A percentile compares a stretch with the other conserved stretches of the same genome.
These are phyloP conservation scores for Lagothrix lagotricha DNA, from an alignment of 2,797 vertebrate genomes.

Conservation along the genomic window DNA sequence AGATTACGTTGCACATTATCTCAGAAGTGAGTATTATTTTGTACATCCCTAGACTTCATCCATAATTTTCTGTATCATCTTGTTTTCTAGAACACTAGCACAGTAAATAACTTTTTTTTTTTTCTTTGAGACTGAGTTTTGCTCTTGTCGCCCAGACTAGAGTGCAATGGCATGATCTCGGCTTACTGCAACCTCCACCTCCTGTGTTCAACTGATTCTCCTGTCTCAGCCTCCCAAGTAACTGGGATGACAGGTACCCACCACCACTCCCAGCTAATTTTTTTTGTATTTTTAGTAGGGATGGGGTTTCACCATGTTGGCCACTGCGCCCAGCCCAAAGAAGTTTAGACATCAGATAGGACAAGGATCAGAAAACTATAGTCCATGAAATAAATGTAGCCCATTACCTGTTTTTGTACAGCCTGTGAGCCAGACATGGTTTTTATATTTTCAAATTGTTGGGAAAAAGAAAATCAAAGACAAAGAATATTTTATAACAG, in stretches of 20 bases:
- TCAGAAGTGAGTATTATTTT: background rate
- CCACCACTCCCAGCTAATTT: too few relatives aligned
- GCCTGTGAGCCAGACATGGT: background rate
- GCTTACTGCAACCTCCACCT: too few relatives aligned
- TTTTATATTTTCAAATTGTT: conserved; percentile 24
- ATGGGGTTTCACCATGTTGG: too few relatives aligned
- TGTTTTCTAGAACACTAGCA: conserved; percentile 20
- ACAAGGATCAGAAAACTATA: background rate
- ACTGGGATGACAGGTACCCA: too few relatives aligned
- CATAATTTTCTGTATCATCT: background rate
- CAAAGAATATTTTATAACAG: background rate
- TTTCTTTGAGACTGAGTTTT: too few relatives aligned
- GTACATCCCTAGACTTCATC: background rate
- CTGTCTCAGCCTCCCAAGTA: too few relatives aligned
- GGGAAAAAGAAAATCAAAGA: background rate
- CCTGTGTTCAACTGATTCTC: too few relatives aligned
- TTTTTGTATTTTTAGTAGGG: too few relatives aligned
- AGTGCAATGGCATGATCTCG: too few relatives aligned
- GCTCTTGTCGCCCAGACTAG: too few relatives aligned
- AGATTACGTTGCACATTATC: background rate
- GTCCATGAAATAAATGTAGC: background rate
- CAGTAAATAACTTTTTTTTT: background rate
- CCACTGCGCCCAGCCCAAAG: background rate
- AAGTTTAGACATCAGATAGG: background rate
- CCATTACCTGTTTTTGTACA: background rate